These are phyloP conservation scores for Noctua fimbriata DNA, from an alignment of 2,888 invertebrate genomes.

Conservation along the genomic window DNA sequence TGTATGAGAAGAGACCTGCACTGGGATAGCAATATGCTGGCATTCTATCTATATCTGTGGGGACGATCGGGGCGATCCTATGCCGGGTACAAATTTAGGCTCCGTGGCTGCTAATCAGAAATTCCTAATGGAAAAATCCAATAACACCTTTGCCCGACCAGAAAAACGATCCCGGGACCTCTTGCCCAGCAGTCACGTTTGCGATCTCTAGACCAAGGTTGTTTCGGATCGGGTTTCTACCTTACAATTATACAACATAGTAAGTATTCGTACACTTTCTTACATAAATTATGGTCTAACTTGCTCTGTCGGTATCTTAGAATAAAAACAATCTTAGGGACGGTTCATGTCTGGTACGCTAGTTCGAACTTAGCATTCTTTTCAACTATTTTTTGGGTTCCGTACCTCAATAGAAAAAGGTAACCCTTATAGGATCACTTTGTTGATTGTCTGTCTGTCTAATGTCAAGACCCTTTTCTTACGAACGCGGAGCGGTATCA, in stretches of 20 bases:
- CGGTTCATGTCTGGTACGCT: background rate
- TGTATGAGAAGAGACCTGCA: too few species aligned
- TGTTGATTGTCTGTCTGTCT: too few species aligned
- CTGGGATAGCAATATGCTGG: too few species aligned
- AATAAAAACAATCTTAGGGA: background rate
- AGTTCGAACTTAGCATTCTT: background rate
- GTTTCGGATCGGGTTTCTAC: background rate
- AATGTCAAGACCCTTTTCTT: too few species aligned
- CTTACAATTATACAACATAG: background rate
- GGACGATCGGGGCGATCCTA: background rate
- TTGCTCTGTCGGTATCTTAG: background rate
- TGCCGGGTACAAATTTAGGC: background rate
- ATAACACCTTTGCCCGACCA: background rate
- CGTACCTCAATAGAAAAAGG: too few species aligned
- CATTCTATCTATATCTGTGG: too few species aligned
- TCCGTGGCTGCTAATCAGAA: background rate
- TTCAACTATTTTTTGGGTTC: background rate
- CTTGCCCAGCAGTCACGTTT: background rate
- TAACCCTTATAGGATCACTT: too few species aligned
- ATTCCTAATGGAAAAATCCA: background rate
- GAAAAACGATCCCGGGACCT: too few species aligned
- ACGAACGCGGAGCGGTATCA: too few species aligned
- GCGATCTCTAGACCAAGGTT: background rate
- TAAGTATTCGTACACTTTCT: background rate
- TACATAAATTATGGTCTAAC: background rate